Percentiles rank a stretch among this genome's conserved stretches.
These are phyloP conservation scores for Meteorus colon DNA, from an alignment of 2,888 invertebrate species.

Conservation along the genomic window DNA sequence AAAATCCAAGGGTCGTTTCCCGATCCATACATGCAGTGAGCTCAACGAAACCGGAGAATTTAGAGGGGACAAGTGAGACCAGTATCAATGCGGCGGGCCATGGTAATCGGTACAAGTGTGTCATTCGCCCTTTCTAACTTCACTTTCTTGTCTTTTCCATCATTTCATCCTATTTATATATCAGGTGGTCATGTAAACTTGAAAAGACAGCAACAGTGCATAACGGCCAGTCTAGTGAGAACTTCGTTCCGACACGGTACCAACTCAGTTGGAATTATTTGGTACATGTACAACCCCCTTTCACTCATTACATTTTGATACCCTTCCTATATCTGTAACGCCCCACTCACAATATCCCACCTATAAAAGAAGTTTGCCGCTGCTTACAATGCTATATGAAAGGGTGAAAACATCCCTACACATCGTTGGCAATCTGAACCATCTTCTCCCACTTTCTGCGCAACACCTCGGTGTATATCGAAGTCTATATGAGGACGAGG, in stretches of 20 bases:
- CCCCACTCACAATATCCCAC: not conserved
- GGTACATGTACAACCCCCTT: constrained; percentile 23
- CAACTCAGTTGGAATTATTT: constrained; percentile 54
- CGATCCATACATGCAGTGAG: not conserved
- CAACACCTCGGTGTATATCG: too few species aligned
- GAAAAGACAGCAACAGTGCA: constrained; percentile 34
- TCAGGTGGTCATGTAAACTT: constrained; percentile 17
- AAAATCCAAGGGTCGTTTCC: not conserved
- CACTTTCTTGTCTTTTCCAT: not conserved
- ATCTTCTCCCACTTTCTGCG: too few species aligned
- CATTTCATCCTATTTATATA: not conserved
- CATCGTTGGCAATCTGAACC: too few species aligned
- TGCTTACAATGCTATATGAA: not conserved
- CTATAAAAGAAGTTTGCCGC: not conserved
- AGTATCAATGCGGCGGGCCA: constrained; percentile 17
- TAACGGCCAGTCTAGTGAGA: constrained; percentile 48
- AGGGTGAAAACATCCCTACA: too few species aligned
- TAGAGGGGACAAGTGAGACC: constrained; percentile 17
- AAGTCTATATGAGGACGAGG: too few species aligned
- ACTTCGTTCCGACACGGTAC: constrained; percentile 59
- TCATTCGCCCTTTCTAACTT: not conserved
- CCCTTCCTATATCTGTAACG: constrained; percentile 42
- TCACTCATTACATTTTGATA: constrained; percentile 15
- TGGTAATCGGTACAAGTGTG: constrained; percentile 12
- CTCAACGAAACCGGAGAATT: constrained; percentile 38